phyloP scores from a whole-genome alignment of 2,888 invertebrate species.

The Folsomia candida region DNA sequence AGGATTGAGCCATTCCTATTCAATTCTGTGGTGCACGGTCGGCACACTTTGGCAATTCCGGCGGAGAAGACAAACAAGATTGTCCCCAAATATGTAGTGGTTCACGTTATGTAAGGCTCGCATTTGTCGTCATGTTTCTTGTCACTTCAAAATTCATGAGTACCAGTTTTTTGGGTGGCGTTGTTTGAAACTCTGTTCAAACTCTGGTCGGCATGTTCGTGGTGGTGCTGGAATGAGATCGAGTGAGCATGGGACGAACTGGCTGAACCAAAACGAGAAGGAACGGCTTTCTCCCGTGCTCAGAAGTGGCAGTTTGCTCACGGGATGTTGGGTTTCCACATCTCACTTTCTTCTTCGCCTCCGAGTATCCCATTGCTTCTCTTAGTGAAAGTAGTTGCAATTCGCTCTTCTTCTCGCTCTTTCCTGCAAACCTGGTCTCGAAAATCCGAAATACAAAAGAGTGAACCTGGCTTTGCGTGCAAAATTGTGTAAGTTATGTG shows the following conservation, averaged over 20 bases:
- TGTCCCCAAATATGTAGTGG: background rate
- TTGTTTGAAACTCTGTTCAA: background rate
- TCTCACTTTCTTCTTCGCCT: conserved; percentile 3
- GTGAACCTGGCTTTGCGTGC: background rate
- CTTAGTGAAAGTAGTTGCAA: conserved; percentile 11
- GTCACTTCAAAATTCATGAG: background rate
- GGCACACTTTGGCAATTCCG: too few relatives aligned
- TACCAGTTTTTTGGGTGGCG: background rate
- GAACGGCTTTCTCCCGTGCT: background rate
- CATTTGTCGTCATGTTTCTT: background rate
- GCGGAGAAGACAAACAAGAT: too few relatives aligned
- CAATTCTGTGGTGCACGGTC: too few relatives aligned
- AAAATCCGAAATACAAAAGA: conserved; percentile 1
- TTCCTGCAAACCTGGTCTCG: background rate
- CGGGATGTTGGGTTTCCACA: background rate
- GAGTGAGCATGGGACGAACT: background rate
- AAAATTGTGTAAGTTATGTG: background rate
- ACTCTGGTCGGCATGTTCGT: background rate
- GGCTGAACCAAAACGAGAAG: background rate
- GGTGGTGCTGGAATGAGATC: background rate
- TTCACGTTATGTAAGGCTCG: background rate
- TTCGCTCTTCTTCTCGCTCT: background rate
- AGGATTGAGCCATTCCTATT: too few relatives aligned
- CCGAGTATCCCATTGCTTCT: conserved; percentile 9
- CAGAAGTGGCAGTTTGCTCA: background rate